A percentile compares a stretch with the other conserved stretches of the same genome.
phyloP scores from a whole-genome alignment of 2,797 vertebrate genomes.

The Euthynnus affinis region DNA sequence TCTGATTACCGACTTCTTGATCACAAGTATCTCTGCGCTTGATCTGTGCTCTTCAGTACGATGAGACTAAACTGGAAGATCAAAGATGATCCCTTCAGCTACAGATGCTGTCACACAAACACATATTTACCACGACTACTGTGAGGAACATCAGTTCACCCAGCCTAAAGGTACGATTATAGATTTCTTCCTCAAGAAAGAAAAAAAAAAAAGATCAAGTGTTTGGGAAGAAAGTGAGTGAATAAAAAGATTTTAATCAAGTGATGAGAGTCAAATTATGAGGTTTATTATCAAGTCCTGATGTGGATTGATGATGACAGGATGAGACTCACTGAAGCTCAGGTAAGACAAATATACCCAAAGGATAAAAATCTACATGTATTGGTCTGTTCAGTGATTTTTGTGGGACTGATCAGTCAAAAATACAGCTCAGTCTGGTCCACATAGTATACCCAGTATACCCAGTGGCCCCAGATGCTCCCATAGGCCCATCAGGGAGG shows the following conservation, averaged over 20 bases:
- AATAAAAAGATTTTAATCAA: neutral
- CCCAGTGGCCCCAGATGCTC: neutral
- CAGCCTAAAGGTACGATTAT: constrained; percentile 10
- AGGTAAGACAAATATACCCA: constrained; percentile 14
- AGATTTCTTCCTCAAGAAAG: neutral
- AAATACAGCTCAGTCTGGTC: neutral
- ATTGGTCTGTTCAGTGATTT: neutral
- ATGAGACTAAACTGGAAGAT: constrained; percentile 13
- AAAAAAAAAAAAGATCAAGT: too few relatives aligned
- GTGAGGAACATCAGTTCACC: constrained; percentile 5
- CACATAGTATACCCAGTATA: neutral
- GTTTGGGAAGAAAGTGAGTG: constrained; percentile 5
- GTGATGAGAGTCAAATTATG: constrained; percentile 20
- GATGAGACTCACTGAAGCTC: constrained; percentile 17
- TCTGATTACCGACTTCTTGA: constrained; percentile 35
- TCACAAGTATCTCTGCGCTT: constrained; percentile 3
- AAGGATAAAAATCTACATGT: neutral
- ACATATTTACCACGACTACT: neutral
- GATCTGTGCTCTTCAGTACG: constrained; percentile 4
- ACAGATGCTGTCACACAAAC: neutral
- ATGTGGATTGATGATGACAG: constrained; percentile 9
- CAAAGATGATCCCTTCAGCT: neutral
- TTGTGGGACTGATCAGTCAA: neutral
- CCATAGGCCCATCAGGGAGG: constrained; percentile 1
- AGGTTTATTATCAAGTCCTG: constrained; percentile 14